phyloP scores from a whole-genome alignment of 2,797 vertebrate genomes.

The Helarctos malayanus region DNA sequence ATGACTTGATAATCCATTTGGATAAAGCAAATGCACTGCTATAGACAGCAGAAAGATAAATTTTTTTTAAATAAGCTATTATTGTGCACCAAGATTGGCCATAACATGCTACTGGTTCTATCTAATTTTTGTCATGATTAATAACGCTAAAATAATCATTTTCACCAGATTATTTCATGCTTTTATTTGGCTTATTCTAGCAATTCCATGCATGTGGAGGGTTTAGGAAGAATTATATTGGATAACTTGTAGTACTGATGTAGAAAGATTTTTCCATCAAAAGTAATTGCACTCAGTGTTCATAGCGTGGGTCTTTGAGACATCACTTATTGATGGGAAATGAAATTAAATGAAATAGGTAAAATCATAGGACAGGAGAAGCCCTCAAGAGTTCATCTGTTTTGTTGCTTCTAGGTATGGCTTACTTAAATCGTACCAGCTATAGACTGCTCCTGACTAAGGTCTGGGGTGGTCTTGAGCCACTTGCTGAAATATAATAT shows the following conservation, averaged over 20 bases:
- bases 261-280: not conserved
- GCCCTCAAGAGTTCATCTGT: not conserved
- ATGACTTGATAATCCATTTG: not conserved
- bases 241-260: not conserved
- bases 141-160: not conserved
- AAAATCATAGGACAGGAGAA: not conserved
- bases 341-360: not conserved
- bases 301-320: not conserved
- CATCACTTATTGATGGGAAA: not conserved
- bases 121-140: not conserved
- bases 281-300: not conserved
- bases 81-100: not conserved
- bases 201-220: not conserved
- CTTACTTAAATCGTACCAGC: not conserved
- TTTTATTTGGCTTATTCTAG: not conserved
- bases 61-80: not conserved
- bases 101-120: not conserved
- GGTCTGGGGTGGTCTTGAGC: not conserved
- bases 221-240: not conserved
- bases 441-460: not conserved
- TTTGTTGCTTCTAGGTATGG: not conserved
- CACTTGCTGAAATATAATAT: not conserved
- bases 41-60: not conserved
- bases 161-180: not conserved
- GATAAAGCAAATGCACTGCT: not conserved